Conservation (phyloP, 2,888 invertebrate genomes). For the Drosophila nr. medialis region DNA sequence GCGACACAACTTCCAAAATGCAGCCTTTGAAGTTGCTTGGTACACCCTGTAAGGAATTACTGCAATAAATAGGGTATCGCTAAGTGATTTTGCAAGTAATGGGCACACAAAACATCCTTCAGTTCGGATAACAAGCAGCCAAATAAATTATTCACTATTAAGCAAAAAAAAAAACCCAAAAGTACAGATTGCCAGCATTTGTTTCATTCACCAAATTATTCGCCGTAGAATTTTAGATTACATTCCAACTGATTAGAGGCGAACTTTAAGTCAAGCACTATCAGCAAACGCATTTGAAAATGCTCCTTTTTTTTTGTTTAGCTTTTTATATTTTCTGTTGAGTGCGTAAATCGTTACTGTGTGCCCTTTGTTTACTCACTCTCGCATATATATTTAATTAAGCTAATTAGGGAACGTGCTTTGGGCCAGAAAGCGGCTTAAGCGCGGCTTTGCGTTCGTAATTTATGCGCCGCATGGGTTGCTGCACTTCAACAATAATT, state of each 20-base stretch:
- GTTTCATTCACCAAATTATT: not conserved
- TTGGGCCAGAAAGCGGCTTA: slow-evolving; percentile 60
- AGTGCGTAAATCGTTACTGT: slow-evolving; percentile 56
- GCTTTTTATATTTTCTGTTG: not conserved
- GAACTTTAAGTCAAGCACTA: slow-evolving; percentile 4
- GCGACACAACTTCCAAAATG: slow-evolving; percentile 32
- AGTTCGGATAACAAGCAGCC: not conserved
- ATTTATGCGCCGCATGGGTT: slow-evolving; percentile 75
- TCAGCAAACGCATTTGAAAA: not conserved
- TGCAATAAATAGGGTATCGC: not conserved
- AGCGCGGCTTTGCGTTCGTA: slow-evolving; percentile 61
- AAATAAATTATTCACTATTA: not conserved
- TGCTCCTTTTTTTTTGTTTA: slow-evolving; percentile 2
- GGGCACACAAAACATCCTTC: not conserved
- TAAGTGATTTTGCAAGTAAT: not conserved
- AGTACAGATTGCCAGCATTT: not conserved
- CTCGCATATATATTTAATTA: slow-evolving; percentile 81
- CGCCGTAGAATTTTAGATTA: not conserved
- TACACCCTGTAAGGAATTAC: slow-evolving; percentile 33
- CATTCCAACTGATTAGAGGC: slow-evolving; percentile 1
- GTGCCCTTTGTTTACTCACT: slow-evolving; percentile 67
- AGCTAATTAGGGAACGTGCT: slow-evolving; percentile 82
- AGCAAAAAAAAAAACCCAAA: not conserved
- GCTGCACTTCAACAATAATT: slow-evolving; percentile 78
- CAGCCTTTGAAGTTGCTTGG: slow-evolving; percentile 40